phyloP scores from a whole-genome alignment of 2,113 vertebrate species.

The Chlorodrepanis virens region DNA sequence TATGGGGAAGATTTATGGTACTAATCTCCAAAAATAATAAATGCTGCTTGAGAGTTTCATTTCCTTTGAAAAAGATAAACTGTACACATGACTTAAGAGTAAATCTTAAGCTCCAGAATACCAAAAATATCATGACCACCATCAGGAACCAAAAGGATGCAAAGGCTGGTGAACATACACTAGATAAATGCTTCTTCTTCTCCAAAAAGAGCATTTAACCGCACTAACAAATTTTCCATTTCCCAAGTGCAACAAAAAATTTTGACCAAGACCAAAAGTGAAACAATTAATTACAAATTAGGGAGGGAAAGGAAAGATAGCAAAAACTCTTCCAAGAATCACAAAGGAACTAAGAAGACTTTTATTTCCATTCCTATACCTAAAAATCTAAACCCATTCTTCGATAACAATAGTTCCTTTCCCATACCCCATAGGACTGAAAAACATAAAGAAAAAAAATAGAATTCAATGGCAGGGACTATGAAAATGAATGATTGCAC shows the following conservation, averaged over 20 bases:
- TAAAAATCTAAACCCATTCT: neutral
- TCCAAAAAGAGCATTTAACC: neutral
- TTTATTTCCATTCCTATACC: neutral
- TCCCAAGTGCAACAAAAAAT: neutral
- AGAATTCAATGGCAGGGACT: neutral
- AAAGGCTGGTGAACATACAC: neutral
- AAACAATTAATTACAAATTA: neutral
- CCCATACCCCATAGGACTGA: rapidly evolving
- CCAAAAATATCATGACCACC: neutral
- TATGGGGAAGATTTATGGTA: neutral
- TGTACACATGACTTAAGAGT: neutral
- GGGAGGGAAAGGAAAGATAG: neutral
- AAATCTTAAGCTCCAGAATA: neutral
- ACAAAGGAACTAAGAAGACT: neutral
- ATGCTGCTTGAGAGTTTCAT: rapidly evolving
- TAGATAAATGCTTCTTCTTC: neutral
- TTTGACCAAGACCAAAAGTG: neutral
- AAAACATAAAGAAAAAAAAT: neutral
- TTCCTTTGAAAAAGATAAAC: neutral
- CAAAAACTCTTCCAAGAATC: neutral
- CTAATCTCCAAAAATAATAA: neutral
- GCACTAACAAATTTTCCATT: neutral
- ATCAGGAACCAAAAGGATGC: neutral
- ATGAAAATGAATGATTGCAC: neutral
- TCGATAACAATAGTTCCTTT: neutral